These are phyloP conservation scores for Eutrigla gurnardus DNA, from an alignment of 2,797 vertebrate species.

Conservation along the genomic window DNA sequence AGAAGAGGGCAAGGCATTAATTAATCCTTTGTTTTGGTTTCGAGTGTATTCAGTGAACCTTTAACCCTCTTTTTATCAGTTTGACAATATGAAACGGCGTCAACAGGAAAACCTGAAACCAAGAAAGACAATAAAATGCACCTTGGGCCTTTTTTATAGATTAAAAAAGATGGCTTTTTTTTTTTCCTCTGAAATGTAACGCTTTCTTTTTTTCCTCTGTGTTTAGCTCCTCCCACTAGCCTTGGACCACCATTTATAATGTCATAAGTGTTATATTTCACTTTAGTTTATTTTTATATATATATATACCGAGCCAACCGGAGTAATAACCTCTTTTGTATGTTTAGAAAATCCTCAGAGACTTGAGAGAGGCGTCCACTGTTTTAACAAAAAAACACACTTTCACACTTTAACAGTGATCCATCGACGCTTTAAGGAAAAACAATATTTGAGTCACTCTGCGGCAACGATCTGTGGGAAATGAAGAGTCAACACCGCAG, in stretches of 20 bases:
- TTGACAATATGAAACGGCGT: constrained; percentile 81
- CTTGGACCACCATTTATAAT: constrained; percentile 91
- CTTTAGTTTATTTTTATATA: constrained; percentile 91
- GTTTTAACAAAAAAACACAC: constrained; percentile 38
- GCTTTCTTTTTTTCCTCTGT: constrained; percentile 84
- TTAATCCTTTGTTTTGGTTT: constrained; percentile 61
- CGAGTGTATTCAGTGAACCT: constrained; percentile 72
- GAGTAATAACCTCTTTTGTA: constrained; percentile 92
- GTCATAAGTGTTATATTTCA: constrained; percentile 93
- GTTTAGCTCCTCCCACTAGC: constrained; percentile 88
- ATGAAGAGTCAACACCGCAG: constrained; percentile 84
- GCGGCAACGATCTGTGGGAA: constrained; percentile 86
- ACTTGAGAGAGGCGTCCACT: constrained; percentile 72
- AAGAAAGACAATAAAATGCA: constrained; percentile 85
- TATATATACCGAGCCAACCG: constrained; percentile 92
- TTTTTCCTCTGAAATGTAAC: constrained; percentile 85
- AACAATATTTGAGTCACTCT: constrained; percentile 84
- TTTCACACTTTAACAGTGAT: constrained; percentile 48
- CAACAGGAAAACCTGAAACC: constrained; percentile 71
- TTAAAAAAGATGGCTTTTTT: constrained; percentile 68
- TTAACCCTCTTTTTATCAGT: constrained; percentile 80
- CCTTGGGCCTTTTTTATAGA: constrained; percentile 86
- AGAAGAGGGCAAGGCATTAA: constrained; percentile 82
- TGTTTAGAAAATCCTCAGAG: constrained; percentile 83
- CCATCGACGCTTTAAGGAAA: constrained; percentile 28